These are phyloP conservation scores for Pempheris klunzingeri DNA, from an alignment of 2,797 vertebrate genomes.

Conservation along the genomic window DNA sequence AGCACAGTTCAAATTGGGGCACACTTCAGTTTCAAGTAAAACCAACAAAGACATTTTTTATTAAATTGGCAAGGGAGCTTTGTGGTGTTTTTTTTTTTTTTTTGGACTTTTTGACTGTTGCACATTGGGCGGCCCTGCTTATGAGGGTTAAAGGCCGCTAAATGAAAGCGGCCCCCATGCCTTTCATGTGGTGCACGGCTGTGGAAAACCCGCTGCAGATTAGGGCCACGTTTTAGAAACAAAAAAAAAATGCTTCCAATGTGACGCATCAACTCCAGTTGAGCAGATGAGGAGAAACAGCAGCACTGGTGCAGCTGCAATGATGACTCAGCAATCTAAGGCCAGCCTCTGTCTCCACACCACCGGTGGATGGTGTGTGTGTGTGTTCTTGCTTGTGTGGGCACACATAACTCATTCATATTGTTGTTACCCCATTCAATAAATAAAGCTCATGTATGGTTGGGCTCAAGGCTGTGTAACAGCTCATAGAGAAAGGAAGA, in stretches of 20 bases:
- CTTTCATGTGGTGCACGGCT: constrained; percentile 79
- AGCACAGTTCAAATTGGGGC: constrained; percentile 11
- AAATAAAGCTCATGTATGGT: constrained; percentile 25
- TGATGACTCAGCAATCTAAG: constrained; percentile 79
- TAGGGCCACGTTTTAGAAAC: constrained; percentile 61
- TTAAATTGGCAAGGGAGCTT: constrained; percentile 6
- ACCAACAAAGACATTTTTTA: constrained; percentile 16
- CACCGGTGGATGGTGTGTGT: constrained; percentile 15
- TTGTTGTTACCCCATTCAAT: constrained; percentile 50
- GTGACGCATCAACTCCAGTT: constrained; percentile 69
- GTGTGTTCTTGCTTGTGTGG: constrained; percentile 58
- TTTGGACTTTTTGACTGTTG: constrained; percentile 61
- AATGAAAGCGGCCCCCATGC: constrained; percentile 58
- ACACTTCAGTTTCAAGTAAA: constrained; percentile 30
- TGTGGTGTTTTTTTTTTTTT: constrained; percentile 2
- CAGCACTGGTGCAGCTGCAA: constrained; percentile 65
- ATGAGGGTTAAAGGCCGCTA: constrained; percentile 55
- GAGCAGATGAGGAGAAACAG: constrained; percentile 71
- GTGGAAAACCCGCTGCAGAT: constrained; percentile 74
- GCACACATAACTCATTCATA: constrained; percentile 57
- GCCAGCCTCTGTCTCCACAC: constrained; percentile 64
- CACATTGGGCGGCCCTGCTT: constrained; percentile 39
- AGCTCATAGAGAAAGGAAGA: background rate
- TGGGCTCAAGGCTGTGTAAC: background rate
- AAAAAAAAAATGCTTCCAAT: constrained; percentile 41